Conservation (phyloP, 2,113 vertebrate species). For the Anhinga rufa region DNA sequence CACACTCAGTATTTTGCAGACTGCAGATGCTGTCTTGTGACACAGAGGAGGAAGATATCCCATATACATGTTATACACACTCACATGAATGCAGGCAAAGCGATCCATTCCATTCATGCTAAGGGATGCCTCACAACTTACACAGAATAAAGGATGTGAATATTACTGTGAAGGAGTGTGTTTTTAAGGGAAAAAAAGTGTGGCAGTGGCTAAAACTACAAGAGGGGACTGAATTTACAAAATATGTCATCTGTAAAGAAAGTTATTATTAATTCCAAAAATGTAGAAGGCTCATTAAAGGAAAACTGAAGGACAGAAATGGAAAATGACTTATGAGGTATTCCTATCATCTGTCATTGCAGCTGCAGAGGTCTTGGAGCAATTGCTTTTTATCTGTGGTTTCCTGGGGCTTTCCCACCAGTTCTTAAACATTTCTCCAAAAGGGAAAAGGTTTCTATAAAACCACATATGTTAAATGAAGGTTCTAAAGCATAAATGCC, state of each 20-base stretch:
- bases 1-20: not conserved
- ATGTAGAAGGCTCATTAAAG: not conserved
- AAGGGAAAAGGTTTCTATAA: not conserved
- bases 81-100: not conserved
- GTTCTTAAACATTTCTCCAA: not conserved
- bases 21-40: not conserved
- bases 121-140: not conserved
- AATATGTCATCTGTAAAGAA: not conserved
- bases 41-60: not conserved
- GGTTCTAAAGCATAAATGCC: not conserved
- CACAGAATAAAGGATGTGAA: not conserved
- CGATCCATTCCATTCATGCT: not conserved
- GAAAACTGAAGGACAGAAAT: not conserved
- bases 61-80: not conserved
- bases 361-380: not conserved
- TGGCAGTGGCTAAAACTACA: not conserved
- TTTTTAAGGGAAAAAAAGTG: not conserved
- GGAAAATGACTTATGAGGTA: not conserved
- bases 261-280: not conserved
- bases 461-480: not conserved
- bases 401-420: not conserved
- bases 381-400: not conserved
- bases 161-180: not conserved
- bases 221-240: not conserved
- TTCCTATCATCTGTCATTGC: not conserved